Conservation (phyloP, 1,140 invertebrate species). For the Ostrea edulis region DNA sequence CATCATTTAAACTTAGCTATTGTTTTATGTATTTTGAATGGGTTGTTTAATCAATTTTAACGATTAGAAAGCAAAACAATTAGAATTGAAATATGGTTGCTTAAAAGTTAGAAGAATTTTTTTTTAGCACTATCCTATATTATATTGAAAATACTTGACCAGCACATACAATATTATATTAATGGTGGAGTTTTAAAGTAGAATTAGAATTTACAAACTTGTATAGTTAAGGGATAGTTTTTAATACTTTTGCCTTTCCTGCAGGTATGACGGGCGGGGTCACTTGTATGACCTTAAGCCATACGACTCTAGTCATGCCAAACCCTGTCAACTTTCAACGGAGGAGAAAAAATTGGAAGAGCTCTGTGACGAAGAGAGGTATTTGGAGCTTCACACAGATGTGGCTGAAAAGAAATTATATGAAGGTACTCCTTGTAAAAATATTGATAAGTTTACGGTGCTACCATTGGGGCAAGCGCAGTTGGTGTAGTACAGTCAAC, state of each 20-base stretch:
- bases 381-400: slow-evolving; percentile 90
- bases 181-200: too few relatives aligned
- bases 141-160: too few relatives aligned
- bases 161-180: too few relatives aligned
- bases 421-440: slow-evolving; percentile 71
- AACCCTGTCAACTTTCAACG: slow-evolving; percentile 86
- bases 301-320: slow-evolving; percentile 77
- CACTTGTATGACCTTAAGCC: slow-evolving; percentile 75
- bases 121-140: too few relatives aligned
- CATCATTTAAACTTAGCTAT: too few relatives aligned
- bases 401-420: slow-evolving; percentile 73
- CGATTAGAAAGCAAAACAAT: too few relatives aligned
- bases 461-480: too few relatives aligned
- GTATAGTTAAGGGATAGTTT: background rate
- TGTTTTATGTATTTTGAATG: too few relatives aligned
- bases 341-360: slow-evolving; percentile 74
- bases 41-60: too few relatives aligned
- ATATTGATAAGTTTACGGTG: background rate
- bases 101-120: too few relatives aligned
- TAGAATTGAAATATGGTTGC: too few relatives aligned
- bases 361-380: slow-evolving; percentile 78
- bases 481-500: too few relatives aligned
- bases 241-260: slow-evolving; percentile 53
- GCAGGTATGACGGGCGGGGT: slow-evolving; percentile 94
- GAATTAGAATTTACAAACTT: background rate